A percentile compares a stretch with the other conserved stretches of the same genome.
Evolutionary conservation across 2,888 invertebrate species (phyloP).

Genomic region (Carcina quercana): DNA sequence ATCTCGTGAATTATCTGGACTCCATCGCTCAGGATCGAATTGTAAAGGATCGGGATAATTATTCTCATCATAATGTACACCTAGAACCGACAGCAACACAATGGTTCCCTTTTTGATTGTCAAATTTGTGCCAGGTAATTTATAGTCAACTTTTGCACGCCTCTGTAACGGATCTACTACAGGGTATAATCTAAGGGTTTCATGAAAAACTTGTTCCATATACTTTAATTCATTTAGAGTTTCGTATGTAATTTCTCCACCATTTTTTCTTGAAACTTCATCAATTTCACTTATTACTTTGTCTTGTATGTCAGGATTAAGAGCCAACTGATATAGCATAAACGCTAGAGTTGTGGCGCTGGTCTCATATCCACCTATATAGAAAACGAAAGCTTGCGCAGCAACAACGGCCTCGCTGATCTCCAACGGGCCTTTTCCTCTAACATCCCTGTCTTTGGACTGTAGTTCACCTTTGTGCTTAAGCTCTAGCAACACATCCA

Average conservation of each 20-base stretch:
- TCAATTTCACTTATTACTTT: slow-evolving; percentile 37
- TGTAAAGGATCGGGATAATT: slow-evolving; percentile 30
- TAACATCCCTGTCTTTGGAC: slow-evolving; percentile 14
- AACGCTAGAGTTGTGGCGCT: slow-evolving; percentile 42
- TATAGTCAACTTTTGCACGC: slow-evolving; percentile 32
- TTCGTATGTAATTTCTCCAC: slow-evolving; percentile 37
- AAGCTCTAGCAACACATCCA: slow-evolving; percentile 39
- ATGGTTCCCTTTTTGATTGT: slow-evolving; percentile 27
- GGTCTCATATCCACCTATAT: slow-evolving; percentile 51
- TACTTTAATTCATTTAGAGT: slow-evolving; percentile 38
- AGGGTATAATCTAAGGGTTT: slow-evolving; percentile 57
- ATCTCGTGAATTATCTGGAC: slow-evolving; percentile 16
- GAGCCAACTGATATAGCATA: slow-evolving; percentile 37
- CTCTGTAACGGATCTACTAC: slow-evolving; percentile 43
- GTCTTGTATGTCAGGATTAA: slow-evolving; percentile 37
- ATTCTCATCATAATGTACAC: slow-evolving; percentile 44
- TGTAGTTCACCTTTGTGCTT: slow-evolving; percentile 26
- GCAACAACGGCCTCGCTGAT: slow-evolving; percentile 28
- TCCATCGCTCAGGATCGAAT: slow-evolving; percentile 32
- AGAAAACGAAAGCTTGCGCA: slow-evolving; percentile 38
- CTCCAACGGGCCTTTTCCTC: slow-evolving; percentile 19
- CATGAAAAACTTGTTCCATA: slow-evolving; percentile 43
- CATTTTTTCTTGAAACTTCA: slow-evolving; percentile 25
- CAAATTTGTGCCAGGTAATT: slow-evolving; percentile 33
- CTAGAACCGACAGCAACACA: slow-evolving; percentile 29